Percentiles rank a stretch among this genome's conserved stretches.
Evolutionary conservation across 2,797 vertebrate species (phyloP).

Genomic region (Chrosomus eos): DNA sequence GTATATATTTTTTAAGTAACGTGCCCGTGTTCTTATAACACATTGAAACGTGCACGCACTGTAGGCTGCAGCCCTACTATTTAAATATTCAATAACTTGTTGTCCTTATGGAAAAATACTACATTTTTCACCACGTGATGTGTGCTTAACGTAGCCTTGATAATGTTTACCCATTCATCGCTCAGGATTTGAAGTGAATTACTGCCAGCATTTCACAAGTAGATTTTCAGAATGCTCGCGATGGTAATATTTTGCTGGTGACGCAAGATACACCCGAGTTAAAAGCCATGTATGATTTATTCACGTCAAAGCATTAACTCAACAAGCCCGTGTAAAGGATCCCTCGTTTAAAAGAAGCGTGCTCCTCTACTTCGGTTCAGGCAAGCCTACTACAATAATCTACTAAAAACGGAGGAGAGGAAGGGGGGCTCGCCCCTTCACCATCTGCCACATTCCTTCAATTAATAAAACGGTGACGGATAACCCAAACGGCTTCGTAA

Average conservation of each 20-base stretch:
- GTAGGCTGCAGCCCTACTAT: neutral
- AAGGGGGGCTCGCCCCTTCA: conserved; percentile 62
- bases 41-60: neutral
- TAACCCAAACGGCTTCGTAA: neutral
- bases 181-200: conserved; percentile 8
- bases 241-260: conserved; percentile 15
- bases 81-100: conserved; percentile 24
- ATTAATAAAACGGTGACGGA: conserved; percentile 48
- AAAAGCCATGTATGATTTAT: conserved; percentile 12
- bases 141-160: neutral
- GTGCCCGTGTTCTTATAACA: neutral
- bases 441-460: conserved; percentile 74
- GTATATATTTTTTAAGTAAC: neutral
- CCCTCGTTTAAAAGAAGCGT: conserved; percentile 9
- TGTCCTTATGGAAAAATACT: neutral
- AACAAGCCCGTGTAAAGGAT: conserved; percentile 7
- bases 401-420: conserved; percentile 51
- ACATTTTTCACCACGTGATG: neutral
- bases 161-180: neutral
- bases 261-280: conserved; percentile 16
- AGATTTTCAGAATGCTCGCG: conserved; percentile 8
- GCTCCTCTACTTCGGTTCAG: conserved; percentile 28
- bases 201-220: conserved; percentile 20
- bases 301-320: neutral
- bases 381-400: conserved; percentile 55